These are phyloP conservation scores for Platycnemis pennipes DNA, from an alignment of 2,888 invertebrate species.

Conservation along the genomic window DNA sequence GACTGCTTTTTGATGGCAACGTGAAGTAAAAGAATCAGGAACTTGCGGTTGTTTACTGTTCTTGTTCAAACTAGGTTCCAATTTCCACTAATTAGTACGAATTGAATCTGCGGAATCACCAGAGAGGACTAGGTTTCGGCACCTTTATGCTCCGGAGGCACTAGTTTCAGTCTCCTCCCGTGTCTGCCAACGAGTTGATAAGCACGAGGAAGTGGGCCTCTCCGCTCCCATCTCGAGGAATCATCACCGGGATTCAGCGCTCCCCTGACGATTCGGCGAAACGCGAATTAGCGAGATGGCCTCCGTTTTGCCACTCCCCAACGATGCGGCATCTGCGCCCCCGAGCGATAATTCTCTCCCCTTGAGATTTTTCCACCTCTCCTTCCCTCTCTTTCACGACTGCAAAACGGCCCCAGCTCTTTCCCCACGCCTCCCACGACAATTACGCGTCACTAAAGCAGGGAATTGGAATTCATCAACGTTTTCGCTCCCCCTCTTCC, in stretches of 20 bases:
- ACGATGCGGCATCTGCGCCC: neutral
- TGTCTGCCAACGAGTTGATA: neutral
- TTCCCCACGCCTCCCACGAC: neutral
- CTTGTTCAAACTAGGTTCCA: too few relatives aligned
- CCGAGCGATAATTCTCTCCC: neutral
- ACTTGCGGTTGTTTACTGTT: too few relatives aligned
- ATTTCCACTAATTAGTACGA: too few relatives aligned
- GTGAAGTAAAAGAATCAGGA: too few relatives aligned
- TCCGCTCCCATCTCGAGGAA: neutral
- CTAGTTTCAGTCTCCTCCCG: neutral
- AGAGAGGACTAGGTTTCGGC: too few relatives aligned
- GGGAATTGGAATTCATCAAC: slow-evolving; percentile 3
- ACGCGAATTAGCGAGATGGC: neutral
- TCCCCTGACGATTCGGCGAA: neutral
- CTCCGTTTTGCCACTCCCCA: neutral
- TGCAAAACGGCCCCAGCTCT: neutral
- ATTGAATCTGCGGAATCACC: too few relatives aligned
- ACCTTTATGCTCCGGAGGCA: too few relatives aligned
- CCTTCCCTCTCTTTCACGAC: neutral
- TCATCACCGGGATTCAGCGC: slow-evolving; percentile 1
- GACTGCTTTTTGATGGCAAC: too few relatives aligned
- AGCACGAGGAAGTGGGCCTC: neutral
- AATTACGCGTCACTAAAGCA: slow-evolving; percentile 11
- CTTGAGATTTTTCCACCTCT: neutral
- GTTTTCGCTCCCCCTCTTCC: neutral